Evolutionary conservation across 2,797 vertebrate species (phyloP).

Genomic region (Spinibarbus caldwelli): DNA sequence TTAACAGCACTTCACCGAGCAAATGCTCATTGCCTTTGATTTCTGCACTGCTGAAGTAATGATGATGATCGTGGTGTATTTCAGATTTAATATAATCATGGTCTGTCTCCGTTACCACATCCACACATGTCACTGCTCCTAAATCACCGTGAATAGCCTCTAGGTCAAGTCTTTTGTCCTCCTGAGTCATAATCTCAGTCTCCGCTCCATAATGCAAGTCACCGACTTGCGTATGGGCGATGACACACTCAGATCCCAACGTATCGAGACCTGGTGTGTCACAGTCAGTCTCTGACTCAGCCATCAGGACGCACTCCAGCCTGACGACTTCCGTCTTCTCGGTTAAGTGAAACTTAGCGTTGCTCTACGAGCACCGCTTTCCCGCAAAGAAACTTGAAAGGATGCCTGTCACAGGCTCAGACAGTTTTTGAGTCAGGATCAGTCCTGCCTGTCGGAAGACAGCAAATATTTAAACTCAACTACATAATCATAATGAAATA

Average conservation of each 20-base stretch:
- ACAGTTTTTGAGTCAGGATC: slow-evolving; percentile 43
- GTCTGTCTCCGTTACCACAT: slow-evolving; percentile 80
- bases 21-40: slow-evolving; percentile 73
- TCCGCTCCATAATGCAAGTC: slow-evolving; percentile 85
- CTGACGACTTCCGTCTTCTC: slow-evolving; percentile 83
- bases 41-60: slow-evolving; percentile 79
- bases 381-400: slow-evolving; percentile 42
- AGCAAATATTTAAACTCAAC: not conserved
- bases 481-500: not conserved
- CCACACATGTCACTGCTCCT: slow-evolving; percentile 79
- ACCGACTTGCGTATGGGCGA: slow-evolving; percentile 84
- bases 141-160: slow-evolving; percentile 81
- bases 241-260: slow-evolving; percentile 88
- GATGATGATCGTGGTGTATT: slow-evolving; percentile 69
- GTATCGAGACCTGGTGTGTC: slow-evolving; percentile 87
- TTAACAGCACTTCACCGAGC: slow-evolving; percentile 81
- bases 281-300: slow-evolving; percentile 88
- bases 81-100: slow-evolving; percentile 81
- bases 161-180: slow-evolving; percentile 82
- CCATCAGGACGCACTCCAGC: slow-evolving; percentile 87
- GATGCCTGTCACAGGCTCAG: not conserved
- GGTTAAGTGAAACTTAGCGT: slow-evolving; percentile 66
- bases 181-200: slow-evolving; percentile 83
- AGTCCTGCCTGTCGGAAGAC: slow-evolving; percentile 51
- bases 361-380: slow-evolving; percentile 58